Evolutionary conservation across 2,113 vertebrate species (phyloP), one percentile per base, ranked within the genome.

Genomic region (Oncorhynchus clarkii): DNA sequence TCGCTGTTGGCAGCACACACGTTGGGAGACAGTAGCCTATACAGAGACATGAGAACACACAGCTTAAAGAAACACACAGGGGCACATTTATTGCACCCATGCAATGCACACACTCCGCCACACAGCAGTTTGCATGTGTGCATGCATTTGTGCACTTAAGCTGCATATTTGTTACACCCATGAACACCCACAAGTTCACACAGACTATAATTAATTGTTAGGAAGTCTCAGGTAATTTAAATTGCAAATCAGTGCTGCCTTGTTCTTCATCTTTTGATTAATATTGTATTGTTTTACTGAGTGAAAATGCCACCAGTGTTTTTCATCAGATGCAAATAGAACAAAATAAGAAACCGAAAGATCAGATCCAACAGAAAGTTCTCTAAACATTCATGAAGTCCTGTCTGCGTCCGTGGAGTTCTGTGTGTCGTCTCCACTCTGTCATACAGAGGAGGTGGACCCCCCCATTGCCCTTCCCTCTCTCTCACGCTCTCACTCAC

Each of bases 271-370:
- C 87, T 88, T 86, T 86, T 88, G 71, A 91, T 93, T 92, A 91
- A 92, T 92, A 92, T 92, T 92, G 91, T 84, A 90, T 92, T 92
- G 87, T 92, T 89, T 87, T 81, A 89, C 88, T 80, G 86, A 90
- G 89, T 12, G 80, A 89, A 90, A 93, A 92, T 91, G 90, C 89
- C 90, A 91, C 79, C 84, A 88, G 88, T 92, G 84, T 88, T 91
- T 90, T 89, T 85, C 83, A 85, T 82, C 82, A 80, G 82, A 90
- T 82, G 81, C 88, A 92, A 89, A 88, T 80, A 74, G 85, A 78
- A 87, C 80, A 81, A 83, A 86, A 62, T 73, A 76, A 84, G 71
- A 39, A 80, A 80, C 70, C 80, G 69, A 57, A 72, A 73, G 79
- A 83, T 83, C 85, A 72, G 51, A 82, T 85, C 39, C 39, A 45